These are phyloP conservation scores for Valencia hispanica DNA, from an alignment of 2,797 vertebrate genomes.

Conservation along the genomic window DNA sequence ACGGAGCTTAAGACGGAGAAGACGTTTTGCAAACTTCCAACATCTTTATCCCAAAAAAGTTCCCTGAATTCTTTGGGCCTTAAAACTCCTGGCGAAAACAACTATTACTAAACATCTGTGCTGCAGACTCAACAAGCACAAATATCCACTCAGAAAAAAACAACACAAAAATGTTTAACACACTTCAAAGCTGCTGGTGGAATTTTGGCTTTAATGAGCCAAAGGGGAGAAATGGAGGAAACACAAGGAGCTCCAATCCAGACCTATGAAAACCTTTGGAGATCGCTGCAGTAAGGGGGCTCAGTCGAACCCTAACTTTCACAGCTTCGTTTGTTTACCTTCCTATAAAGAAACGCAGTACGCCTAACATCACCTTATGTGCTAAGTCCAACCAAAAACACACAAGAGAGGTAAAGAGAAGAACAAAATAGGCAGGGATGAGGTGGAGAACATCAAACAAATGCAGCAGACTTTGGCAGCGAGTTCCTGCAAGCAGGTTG, in stretches of 20 bases:
- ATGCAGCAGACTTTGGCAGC: slow-evolving; percentile 56
- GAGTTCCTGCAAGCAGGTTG: slow-evolving; percentile 40
- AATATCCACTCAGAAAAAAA: slow-evolving; percentile 61
- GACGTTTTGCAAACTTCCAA: background rate
- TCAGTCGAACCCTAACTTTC: slow-evolving; percentile 23
- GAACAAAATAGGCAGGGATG: slow-evolving; percentile 33
- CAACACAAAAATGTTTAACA: slow-evolving; percentile 49
- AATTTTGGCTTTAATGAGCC: slow-evolving; percentile 76
- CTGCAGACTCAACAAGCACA: slow-evolving; percentile 73
- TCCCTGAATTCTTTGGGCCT: background rate
- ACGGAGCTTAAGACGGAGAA: background rate
- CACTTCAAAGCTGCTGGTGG: slow-evolving; percentile 76
- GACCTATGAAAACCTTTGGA: slow-evolving; percentile 60
- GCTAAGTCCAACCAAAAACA: slow-evolving; percentile 35
- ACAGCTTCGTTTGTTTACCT: slow-evolving; percentile 31
- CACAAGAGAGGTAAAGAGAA: slow-evolving; percentile 23
- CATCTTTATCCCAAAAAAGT: background rate
- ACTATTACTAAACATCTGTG: slow-evolving; percentile 69
- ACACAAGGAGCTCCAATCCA: slow-evolving; percentile 67
- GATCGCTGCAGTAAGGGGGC: slow-evolving; percentile 52
- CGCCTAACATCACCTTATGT: slow-evolving; percentile 38
- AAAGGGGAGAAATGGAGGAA: slow-evolving; percentile 61
- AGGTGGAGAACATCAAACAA: slow-evolving; percentile 64
- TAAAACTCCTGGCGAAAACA: slow-evolving; percentile 40
- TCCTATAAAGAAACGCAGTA: slow-evolving; percentile 46